Percentiles rank a stretch among this genome's conserved stretches.
These are phyloP conservation scores for Drosophila erecta DNA, from an alignment of 1,140 invertebrate species.

Conservation along the genomic window DNA sequence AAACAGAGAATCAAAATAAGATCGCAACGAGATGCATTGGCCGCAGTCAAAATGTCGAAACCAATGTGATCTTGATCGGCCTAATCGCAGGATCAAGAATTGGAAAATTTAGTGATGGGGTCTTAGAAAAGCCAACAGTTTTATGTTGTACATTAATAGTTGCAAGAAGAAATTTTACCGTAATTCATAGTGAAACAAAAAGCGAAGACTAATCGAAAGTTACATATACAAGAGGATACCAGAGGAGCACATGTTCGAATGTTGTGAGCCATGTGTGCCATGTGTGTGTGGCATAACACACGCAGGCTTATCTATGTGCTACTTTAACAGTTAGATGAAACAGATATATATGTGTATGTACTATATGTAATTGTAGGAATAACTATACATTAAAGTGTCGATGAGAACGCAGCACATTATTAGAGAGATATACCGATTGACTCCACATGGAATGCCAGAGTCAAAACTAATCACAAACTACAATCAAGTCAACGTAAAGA, in stretches of 20 bases:
- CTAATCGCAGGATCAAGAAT: conserved; percentile 18
- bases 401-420: conserved; percentile 13
- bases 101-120: conserved; percentile 18
- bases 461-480: conserved; percentile 37
- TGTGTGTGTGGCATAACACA: conserved; percentile 4
- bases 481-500: conserved; percentile 29
- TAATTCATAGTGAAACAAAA: conserved; percentile 63
- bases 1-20: conserved; percentile 19
- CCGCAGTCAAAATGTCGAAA: background rate
- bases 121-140: conserved; percentile 53
- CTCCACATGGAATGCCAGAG: conserved; percentile 14
- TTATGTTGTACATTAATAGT: conserved; percentile 64
- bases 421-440: conserved; percentile 42
- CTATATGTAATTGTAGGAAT: conserved; percentile 46
- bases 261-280: conserved; percentile 48
- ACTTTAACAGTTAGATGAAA: conserved; percentile 55
- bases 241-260: conserved; percentile 31
- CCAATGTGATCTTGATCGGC: conserved; percentile 15
- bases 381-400: conserved; percentile 39
- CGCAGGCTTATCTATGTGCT: conserved; percentile 37
- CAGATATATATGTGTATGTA: conserved; percentile 45
- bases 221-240: conserved; percentile 17
- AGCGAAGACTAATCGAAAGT: conserved; percentile 71
- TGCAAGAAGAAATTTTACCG: conserved; percentile 67
- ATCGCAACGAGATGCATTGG: conserved; percentile 6